Conservation (phyloP, 2,888 invertebrate species). For the Catonia carolina region DNA sequence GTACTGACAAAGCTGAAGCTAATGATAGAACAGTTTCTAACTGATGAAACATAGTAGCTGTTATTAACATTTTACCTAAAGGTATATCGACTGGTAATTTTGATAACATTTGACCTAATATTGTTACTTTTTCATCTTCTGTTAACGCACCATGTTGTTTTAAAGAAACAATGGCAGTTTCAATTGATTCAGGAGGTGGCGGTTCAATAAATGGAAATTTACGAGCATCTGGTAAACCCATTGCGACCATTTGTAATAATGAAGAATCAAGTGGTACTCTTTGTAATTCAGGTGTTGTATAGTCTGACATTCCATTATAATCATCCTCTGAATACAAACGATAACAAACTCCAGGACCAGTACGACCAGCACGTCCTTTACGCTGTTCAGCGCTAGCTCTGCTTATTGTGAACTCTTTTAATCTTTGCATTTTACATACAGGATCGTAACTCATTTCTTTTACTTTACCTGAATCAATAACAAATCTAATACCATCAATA, state of each 20-base stretch:
- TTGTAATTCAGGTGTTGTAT: constrained; percentile 88
- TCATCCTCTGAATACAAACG: constrained; percentile 81
- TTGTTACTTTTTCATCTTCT: constrained; percentile 72
- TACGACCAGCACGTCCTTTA: constrained; percentile 74
- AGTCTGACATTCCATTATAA: constrained; percentile 68
- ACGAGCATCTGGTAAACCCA: constrained; percentile 85
- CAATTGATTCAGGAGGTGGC: constrained; percentile 76
- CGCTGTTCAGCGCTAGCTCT: constrained; percentile 95
- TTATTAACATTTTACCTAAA: constrained; percentile 91
- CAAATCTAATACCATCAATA: constrained; percentile 96
- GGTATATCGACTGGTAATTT: constrained; percentile 90
- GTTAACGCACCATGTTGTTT: constrained; percentile 83
- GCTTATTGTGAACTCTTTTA: constrained; percentile 96
- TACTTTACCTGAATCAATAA: constrained; percentile 90
- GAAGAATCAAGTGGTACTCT: constrained; percentile 90
- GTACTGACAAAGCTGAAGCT: constrained; percentile 87
- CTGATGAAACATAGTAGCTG: constrained; percentile 84
- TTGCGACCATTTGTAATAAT: constrained; percentile 84
- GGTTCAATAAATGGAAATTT: constrained; percentile 93
- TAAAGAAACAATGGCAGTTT: constrained; percentile 76
- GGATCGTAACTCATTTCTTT: constrained; percentile 97
- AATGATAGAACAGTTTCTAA: constrained; percentile 82
- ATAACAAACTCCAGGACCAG: constrained; percentile 90
- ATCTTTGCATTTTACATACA: constrained; percentile 76
- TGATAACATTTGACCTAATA: constrained; percentile 78